Base-by-base conservation (phyloP, 2,888 invertebrate genomes). In the Metalampra italica region DNA sequence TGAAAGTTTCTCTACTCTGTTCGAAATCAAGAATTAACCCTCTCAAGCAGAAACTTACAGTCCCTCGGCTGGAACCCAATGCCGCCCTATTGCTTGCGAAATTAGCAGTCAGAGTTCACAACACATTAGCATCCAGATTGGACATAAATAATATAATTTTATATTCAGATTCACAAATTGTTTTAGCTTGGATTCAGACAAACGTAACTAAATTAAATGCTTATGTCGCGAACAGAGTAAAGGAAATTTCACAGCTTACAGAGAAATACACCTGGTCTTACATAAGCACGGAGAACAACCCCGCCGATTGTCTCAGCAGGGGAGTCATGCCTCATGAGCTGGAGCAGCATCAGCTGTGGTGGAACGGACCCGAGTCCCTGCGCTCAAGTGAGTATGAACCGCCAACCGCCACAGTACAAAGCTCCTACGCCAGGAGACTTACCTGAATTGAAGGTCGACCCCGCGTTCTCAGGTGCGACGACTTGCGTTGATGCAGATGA, bases 81-180 rank as follows among this genome's bases (percentile, higher is more conserved):
- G 45, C 45, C 3, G 47, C 49, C 0, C 42, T 52, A 4, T 14
- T 55, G 7, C 29, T 52, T 3, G 12, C 53, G 1, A 49, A 14
- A 9, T 13, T 56, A 7, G 32, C 29, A 9, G 9, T 39, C 12
- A 49, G n/a, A 4, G 14, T 48, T 3, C 2, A 12, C 22, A 22
- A 22, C 22, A 36, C 9, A 2, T 8, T 32, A 9, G 32, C 32
- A 9, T 32, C 32, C 5, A 32, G 9, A 32, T 8, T 11, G 7
- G 9, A 32, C 9, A 44, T 39, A 14, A 15, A 9, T 15, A 15
- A 4, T 41, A 53, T 5, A 15, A 41, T 37, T 12, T 14, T 53
- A n/a, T 52, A 36, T 37, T 13, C 37, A 11, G 54, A 56, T 29
- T 56, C 56, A 11, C 22, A 50, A 36, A 49, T 54, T n/a, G 49